Percentiles rank a stretch among this genome's conserved stretches.
Evolutionary conservation across 2,797 vertebrate genomes (phyloP).

Genomic region (Valencia hispanica): DNA sequence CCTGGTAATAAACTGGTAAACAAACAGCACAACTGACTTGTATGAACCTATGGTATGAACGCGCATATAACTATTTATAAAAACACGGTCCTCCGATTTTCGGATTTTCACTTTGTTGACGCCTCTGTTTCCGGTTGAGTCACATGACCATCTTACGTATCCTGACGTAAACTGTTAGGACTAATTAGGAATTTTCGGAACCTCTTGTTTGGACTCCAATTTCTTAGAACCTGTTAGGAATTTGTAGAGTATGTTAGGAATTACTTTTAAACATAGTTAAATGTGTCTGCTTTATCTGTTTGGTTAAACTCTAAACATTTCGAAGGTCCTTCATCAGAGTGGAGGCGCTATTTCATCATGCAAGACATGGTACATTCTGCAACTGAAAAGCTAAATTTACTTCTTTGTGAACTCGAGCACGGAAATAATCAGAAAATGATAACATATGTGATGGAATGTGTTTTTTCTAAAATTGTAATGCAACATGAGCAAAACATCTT

Average conservation of each 20-base stretch:
- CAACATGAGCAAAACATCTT: neutral
- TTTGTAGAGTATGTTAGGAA: neutral
- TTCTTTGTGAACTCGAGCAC: neutral
- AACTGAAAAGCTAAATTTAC: neutral
- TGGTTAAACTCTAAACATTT: neutral
- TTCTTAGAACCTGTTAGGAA: neutral
- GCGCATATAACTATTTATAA: too few species aligned
- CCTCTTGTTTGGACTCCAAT: neutral
- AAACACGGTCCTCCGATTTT: neutral
- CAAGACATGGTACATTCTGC: neutral
- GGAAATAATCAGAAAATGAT: neutral
- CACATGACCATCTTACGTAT: neutral
- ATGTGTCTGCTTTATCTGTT: neutral
- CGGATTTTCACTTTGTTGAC: neutral
- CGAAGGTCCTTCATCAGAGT: neutral
- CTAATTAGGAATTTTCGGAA: neutral
- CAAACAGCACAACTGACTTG: too few species aligned
- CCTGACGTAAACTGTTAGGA: neutral
- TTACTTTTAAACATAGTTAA: neutral
- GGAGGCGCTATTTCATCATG: slow-evolving; percentile 16
- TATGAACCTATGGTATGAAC: too few species aligned
- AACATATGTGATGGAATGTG: neutral
- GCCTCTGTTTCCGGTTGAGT: neutral
- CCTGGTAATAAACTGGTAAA: too few species aligned
- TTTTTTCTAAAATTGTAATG: neutral